phyloP scores from a whole-genome alignment of 2,797 vertebrate species.

The Ficedula albicollis region DNA sequence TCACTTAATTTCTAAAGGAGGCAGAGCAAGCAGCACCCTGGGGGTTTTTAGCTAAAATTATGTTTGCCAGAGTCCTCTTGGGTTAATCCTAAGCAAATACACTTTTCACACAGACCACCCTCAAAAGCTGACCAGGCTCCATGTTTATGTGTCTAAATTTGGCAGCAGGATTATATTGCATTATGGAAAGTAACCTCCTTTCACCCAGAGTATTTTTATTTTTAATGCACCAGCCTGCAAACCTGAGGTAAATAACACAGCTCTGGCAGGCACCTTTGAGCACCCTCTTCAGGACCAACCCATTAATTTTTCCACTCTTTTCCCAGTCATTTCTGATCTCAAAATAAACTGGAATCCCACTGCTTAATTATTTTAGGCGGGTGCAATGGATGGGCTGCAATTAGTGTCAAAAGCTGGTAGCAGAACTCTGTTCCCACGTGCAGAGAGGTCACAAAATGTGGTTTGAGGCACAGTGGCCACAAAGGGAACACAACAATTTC shows the following conservation, averaged over 20 bases:
- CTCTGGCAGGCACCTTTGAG: background rate
- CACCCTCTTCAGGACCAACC: background rate
- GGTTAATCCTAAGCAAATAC: background rate
- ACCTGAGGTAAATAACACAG: background rate
- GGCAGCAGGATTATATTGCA: background rate
- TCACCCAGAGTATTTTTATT: background rate
- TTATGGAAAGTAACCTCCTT: background rate
- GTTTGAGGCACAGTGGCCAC: background rate
- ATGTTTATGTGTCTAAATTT: background rate
- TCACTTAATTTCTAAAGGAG: background rate
- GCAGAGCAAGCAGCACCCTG: background rate
- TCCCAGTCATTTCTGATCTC: constrained; percentile 34
- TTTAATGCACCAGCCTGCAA: background rate
- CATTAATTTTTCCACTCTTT: constrained; percentile 32
- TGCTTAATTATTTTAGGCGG: constrained; percentile 39
- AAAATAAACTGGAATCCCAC: constrained; percentile 21
- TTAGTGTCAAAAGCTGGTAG: background rate
- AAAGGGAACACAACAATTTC: background rate
- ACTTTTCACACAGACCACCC: background rate
- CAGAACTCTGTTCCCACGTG: background rate
- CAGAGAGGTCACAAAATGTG: background rate
- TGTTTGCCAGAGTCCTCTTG: background rate
- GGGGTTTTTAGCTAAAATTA: background rate
- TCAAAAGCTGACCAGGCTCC: background rate
- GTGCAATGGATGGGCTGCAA: background rate